Evolutionary conservation across 2,113 vertebrate genomes (phyloP), one percentile per base, ranked within the genome.

Genomic region (Sapajus apella): DNA sequence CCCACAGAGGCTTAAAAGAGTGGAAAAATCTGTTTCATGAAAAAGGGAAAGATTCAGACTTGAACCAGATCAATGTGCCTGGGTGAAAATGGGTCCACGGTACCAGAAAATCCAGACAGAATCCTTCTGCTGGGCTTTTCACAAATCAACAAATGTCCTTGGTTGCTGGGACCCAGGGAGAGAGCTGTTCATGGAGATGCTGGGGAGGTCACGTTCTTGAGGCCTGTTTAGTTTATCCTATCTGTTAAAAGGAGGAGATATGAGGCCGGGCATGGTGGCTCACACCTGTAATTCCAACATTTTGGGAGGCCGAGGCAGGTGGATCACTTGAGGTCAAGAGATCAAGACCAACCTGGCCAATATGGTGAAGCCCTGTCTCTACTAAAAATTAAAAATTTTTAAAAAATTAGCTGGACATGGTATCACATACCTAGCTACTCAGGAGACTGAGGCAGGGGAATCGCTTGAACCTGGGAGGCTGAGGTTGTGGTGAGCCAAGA

Each of bases 131-230:
- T 18, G 52, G 18, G 72, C 55, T 58, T 64, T 20, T 20, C 56
- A 23, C 4, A 30, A 6, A 27, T n/a, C 0, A 20, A 18, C 25
- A 73, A 12, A 17, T 1, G 25, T 47, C 35, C 37, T 55, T 20
- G 40, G 40, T 6, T 16, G 3, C 20, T 0, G 45, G 92, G 64
- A 20, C 50, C n/a, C 4, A 0, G 3, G 35, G 18, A 37, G 0
- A 6, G 18, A 0, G 1, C 8, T 8, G 12, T 6, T 13, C 45
- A 0, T 23, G 8, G 8, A 45, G 35, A 40, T 0, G 14, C 12
- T 0, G 0, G 7, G 68, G 81, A 55, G 40, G 35, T 1, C 14
- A 23, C 21, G 0, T 64, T 43, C 45, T 4, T 0, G 21, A 68
- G 80, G 47, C 6, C 43, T 11, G 52, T 52, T 43, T 20, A 35